Evolutionary conservation across 1,140 invertebrate species (phyloP).

Genomic region (Mylabris phalerata): DNA sequence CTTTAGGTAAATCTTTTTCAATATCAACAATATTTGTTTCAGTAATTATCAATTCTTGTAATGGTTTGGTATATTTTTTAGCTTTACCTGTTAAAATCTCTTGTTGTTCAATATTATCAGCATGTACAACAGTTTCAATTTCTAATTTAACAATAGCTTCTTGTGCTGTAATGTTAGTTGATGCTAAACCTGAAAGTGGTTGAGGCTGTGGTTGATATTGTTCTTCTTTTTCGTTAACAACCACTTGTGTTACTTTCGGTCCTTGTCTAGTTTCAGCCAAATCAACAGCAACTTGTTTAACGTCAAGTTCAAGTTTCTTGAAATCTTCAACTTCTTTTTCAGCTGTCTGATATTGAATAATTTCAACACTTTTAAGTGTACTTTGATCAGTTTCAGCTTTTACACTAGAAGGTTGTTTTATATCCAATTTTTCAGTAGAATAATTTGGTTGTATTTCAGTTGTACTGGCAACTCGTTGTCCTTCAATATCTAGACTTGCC

Average conservation of each 20-base stretch:
- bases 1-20: conserved; percentile 42
- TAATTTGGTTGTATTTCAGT: conserved; percentile 47
- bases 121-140: conserved; percentile 44
- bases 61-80: conserved; percentile 45
- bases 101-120: conserved; percentile 41
- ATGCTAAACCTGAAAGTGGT: conserved; percentile 41
- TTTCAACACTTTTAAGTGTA: conserved; percentile 46
- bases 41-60: conserved; percentile 50
- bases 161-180: conserved; percentile 43
- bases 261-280: conserved; percentile 45
- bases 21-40: conserved; percentile 49
- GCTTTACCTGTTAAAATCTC: conserved; percentile 44
- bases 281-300: conserved; percentile 46
- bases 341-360: conserved; percentile 46
- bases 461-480: conserved; percentile 46
- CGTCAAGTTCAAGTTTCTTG: conserved; percentile 42
- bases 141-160: conserved; percentile 47
- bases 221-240: conserved; percentile 49
- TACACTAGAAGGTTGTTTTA: conserved; percentile 34
- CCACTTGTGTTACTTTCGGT: conserved; percentile 47
- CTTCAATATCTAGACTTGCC: conserved; percentile 44
- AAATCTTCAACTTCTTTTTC: conserved; percentile 51
- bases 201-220: conserved; percentile 39
- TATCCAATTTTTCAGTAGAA: conserved; percentile 42
- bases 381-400: conserved; percentile 44